These are phyloP conservation scores for Atta colombica DNA, from an alignment of 1,140 invertebrate species.

Conservation along the genomic window DNA sequence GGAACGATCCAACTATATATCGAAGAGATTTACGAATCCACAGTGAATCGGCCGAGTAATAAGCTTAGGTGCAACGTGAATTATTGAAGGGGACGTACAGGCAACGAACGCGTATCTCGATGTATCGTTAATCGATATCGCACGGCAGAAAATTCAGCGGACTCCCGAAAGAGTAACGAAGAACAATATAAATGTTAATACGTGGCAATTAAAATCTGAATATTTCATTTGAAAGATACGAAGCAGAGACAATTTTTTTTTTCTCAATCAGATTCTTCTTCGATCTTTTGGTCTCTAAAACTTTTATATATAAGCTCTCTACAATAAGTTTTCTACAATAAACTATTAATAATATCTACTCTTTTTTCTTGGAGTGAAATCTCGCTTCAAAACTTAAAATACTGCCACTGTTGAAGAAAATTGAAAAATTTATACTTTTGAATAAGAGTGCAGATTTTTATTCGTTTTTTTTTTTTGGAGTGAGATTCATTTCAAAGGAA, in stretches of 20 bases:
- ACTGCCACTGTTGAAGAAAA: too few species aligned
- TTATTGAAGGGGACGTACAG: conserved; percentile 24
- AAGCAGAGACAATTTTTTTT: too few species aligned
- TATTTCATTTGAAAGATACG: background rate
- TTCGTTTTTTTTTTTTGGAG: too few species aligned
- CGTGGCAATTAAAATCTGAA: conserved; percentile 8
- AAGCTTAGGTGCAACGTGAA: conserved; percentile 49
- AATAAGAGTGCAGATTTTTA: too few species aligned
- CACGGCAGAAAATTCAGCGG: background rate
- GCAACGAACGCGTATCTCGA: conserved; percentile 8
- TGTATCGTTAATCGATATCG: conserved; percentile 53
- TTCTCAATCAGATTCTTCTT: background rate
- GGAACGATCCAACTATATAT: background rate
- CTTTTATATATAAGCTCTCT: too few species aligned
- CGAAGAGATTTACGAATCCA: conserved; percentile 54
- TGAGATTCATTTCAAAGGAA: too few species aligned
- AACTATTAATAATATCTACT: too few species aligned
- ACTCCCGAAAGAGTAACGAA: background rate
- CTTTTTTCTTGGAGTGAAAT: too few species aligned
- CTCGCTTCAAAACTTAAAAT: too few species aligned
- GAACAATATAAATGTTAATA: conserved; percentile 26
- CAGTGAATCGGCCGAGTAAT: conserved; percentile 47
- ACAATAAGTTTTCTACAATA: too few species aligned
- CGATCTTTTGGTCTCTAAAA: too few species aligned
- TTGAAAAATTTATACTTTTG: too few species aligned